Evolutionary conservation across 53 echinoderm and acorn worm genomes (phyloP).

Genomic region (Mesocentrotus franciscanus): DNA sequence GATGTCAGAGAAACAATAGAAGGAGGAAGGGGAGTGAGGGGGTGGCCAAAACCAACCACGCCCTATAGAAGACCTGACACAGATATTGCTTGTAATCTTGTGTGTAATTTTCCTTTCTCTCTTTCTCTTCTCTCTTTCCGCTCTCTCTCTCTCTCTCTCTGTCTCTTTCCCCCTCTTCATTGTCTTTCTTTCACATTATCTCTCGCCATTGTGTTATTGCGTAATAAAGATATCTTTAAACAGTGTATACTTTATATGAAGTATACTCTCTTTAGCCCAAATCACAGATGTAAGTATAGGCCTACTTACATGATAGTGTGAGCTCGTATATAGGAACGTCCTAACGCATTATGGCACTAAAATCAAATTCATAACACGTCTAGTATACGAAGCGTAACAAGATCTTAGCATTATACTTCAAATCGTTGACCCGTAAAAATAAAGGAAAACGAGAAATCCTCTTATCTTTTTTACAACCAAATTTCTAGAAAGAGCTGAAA

Average conservation of each 20-base stretch:
- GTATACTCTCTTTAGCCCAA: background rate
- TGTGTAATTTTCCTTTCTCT: no score
- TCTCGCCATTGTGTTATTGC: background rate
- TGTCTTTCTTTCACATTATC: no score
- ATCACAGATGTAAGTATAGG: background rate
- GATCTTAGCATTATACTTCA: background rate
- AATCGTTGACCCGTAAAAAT: background rate
- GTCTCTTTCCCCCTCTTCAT: no score
- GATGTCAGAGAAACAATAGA: no score
- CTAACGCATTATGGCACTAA: background rate
- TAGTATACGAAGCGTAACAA: background rate
- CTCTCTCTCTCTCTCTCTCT: no score
- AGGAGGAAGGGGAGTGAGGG: no score
- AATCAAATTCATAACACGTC: background rate
- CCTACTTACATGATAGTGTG: background rate
- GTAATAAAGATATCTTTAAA: no score
- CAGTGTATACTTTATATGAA: background rate
- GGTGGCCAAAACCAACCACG: no score
- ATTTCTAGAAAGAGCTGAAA: background rate
- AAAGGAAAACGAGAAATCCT: background rate
- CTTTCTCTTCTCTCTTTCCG: no score
- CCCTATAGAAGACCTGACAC: no score
- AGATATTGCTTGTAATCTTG: no score
- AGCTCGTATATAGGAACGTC: background rate
- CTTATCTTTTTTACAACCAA: background rate